Conservation (phyloP, 2,888 invertebrate species). For the Lymantria monacha region DNA sequence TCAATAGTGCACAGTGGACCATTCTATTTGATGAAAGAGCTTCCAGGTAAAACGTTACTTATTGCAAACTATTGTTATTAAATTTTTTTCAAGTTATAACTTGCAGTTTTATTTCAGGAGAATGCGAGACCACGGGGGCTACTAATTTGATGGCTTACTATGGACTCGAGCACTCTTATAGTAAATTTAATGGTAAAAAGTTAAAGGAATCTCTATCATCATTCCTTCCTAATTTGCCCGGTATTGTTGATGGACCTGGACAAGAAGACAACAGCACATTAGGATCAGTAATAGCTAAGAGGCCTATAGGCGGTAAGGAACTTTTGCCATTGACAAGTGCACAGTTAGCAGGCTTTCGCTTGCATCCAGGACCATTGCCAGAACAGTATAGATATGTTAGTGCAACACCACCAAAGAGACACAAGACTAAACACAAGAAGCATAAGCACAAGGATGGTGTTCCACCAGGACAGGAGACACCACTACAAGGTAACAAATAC, state of each 20-base stretch:
- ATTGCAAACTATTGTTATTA: neutral
- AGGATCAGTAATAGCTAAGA: constrained; percentile 96
- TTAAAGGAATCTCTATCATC: constrained; percentile 97
- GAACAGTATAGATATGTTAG: constrained; percentile 97
- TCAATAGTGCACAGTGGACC: constrained; percentile 98
- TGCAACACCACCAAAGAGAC: constrained; percentile 95
- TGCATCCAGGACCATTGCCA: constrained; percentile 97
- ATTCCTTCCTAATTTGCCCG: constrained; percentile 96
- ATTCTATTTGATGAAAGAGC: constrained; percentile 98
- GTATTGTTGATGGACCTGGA: constrained; percentile 96
- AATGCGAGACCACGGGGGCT: constrained; percentile 96
- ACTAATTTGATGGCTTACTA: constrained; percentile 98
- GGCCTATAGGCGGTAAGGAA: constrained; percentile 94
- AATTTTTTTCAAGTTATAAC: constrained; percentile 20
- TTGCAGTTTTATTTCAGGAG: constrained; percentile 82
- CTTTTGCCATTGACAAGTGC: constrained; percentile 92
- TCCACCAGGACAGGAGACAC: constrained; percentile 88
- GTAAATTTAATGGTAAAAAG: constrained; percentile 98
- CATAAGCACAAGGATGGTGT: constrained; percentile 96
- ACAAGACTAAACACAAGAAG: constrained; percentile 97
- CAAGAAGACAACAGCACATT: constrained; percentile 92
- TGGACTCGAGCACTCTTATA: constrained; percentile 98
- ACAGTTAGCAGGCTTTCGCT: constrained; percentile 94
- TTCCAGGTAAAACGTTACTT: constrained; percentile 85
- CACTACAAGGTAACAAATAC: constrained; percentile 81